These are phyloP conservation scores for Plusia festucae DNA, from an alignment of 2,888 invertebrate species.

Conservation along the genomic window DNA sequence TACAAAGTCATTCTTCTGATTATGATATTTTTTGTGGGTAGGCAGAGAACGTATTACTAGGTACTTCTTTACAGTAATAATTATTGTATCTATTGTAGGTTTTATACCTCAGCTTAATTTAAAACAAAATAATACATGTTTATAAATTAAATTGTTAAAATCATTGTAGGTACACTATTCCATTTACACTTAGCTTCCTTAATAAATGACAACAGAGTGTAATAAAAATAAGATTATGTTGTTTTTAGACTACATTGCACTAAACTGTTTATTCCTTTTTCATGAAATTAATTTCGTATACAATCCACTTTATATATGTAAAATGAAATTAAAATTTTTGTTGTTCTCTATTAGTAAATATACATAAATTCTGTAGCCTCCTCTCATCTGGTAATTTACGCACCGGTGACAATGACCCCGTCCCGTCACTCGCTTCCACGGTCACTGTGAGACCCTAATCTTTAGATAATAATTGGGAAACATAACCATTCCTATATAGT, in stretches of 20 bases:
- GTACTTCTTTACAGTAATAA: not conserved
- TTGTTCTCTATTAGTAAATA: not conserved
- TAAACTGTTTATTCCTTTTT: not conserved
- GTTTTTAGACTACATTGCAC: not conserved
- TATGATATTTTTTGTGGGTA: conserved; percentile 34
- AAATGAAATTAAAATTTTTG: not conserved
- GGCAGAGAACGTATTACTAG: conserved; percentile 15
- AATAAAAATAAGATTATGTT: not conserved
- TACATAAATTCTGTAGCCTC: conserved; percentile 25
- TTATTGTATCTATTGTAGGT: too few relatives aligned
- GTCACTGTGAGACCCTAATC: conserved; percentile 57
- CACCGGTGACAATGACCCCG: conserved; percentile 70
- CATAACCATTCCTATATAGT: not conserved
- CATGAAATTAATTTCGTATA: not conserved
- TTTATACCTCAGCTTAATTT: too few relatives aligned
- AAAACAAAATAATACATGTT: too few relatives aligned
- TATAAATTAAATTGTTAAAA: not conserved
- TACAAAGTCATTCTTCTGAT: not conserved
- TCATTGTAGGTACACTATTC: not conserved
- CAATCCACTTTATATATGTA: not conserved
- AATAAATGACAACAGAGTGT: not conserved
- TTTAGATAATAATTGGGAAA: conserved; percentile 54
- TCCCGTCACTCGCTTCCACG: conserved; percentile 64
- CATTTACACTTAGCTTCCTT: not conserved
- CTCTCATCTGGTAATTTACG: conserved; percentile 57